Evolutionary conservation across 2,888 invertebrate species (phyloP).

Genomic region (Lordiphosa andalusiaca): DNA sequence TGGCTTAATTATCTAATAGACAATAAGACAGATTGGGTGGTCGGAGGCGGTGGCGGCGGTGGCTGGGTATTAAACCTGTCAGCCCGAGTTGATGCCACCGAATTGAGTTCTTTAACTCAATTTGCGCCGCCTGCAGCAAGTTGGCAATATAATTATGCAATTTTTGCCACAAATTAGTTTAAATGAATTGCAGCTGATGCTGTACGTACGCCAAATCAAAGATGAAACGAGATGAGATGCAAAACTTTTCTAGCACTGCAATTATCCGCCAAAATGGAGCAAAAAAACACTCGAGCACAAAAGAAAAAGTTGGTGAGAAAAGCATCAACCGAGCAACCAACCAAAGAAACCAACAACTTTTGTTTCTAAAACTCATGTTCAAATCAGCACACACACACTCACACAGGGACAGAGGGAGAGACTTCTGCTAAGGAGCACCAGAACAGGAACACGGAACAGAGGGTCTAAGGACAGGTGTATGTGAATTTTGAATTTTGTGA

Average conservation of each 20-base stretch:
- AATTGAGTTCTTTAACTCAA: conserved; percentile 14
- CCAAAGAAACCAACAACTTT: conserved; percentile 72
- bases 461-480: conserved; percentile 37
- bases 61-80: conserved; percentile 9
- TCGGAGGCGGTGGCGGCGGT: not conserved
- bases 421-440: conserved; percentile 19
- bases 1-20: conserved; percentile 76
- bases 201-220: conserved; percentile 54
- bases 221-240: conserved; percentile 29
- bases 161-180: conserved; percentile 32
- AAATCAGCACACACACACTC: conserved; percentile 51
- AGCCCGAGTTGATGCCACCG: conserved; percentile 20
- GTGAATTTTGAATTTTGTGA: conserved; percentile 56
- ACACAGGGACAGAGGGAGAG: conserved; percentile 12
- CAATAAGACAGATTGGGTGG: conserved; percentile 43
- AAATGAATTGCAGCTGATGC: conserved; percentile 56
- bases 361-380: conserved; percentile 74
- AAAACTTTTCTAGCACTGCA: conserved; percentile 60
- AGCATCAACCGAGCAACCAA: conserved; percentile 30
- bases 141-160: conserved; percentile 50
- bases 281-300: not conserved
- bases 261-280: conserved; percentile 41
- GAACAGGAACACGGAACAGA: conserved; percentile 2
- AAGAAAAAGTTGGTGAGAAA: conserved; percentile 2
- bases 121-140: conserved; percentile 6